A percentile compares a stretch with the other conserved stretches of the same genome.
phyloP scores from a whole-genome alignment of 1,140 invertebrate genomes.

The Brachystomella parvula region DNA sequence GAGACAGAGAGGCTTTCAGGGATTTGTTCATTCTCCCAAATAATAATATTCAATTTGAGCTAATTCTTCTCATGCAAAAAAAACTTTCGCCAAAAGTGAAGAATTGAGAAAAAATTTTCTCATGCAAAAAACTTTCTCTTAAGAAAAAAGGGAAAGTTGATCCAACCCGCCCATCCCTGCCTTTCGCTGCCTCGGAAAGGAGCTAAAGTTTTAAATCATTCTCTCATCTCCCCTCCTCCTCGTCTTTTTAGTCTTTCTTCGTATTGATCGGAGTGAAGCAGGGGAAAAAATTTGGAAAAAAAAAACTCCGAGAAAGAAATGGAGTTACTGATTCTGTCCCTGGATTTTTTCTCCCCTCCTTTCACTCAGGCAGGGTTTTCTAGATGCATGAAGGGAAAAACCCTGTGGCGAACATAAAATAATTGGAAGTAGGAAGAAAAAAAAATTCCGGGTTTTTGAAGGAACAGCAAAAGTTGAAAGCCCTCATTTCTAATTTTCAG shows the following conservation, averaged over 20 bases:
- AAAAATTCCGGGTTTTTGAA: not conserved
- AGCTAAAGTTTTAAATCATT: not conserved
- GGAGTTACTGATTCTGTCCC: not conserved
- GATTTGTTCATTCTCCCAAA: no score
- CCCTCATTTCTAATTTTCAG: not conserved
- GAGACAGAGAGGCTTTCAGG: no score
- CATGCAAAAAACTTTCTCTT: not conserved
- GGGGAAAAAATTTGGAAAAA: no score
- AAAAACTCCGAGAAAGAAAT: not conserved
- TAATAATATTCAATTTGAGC: no score
- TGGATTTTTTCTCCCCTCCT: conserved; percentile 6
- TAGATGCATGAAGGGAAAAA: not conserved
- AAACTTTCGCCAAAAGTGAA: not conserved
- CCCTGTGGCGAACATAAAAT: not conserved
- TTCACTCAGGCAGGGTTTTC: not conserved
- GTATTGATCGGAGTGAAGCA: not conserved
- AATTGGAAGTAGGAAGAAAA: conserved; percentile 1
- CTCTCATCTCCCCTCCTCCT: not conserved
- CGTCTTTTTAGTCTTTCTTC: not conserved
- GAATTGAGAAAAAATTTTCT: not conserved
- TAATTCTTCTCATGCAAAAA: no score
- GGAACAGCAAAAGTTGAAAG: not conserved
- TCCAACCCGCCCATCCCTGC: not conserved
- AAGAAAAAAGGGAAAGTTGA: not conserved
- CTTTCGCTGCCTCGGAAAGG: no score